Percentiles rank a stretch among this genome's conserved stretches.
phyloP scores from a whole-genome alignment of 2,113 vertebrate species.

The Rhineura floridana region DNA sequence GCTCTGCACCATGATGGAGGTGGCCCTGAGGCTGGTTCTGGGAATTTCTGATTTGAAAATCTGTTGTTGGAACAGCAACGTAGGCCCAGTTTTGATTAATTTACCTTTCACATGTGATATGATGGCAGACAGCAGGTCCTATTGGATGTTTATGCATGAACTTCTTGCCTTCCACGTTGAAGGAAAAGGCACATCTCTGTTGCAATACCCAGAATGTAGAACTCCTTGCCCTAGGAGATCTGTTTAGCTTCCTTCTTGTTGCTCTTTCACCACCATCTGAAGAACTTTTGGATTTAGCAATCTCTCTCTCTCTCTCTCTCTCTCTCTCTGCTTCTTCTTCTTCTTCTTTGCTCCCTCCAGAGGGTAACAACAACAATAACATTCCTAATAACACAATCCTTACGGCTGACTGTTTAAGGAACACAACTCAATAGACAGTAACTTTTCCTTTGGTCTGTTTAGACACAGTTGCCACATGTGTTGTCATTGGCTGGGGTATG shows the following conservation, averaged over 20 bases:
- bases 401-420: background rate
- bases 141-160: too few species aligned
- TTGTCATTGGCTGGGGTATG: too few species aligned
- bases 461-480: too few species aligned
- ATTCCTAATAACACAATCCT: too few species aligned
- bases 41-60: background rate
- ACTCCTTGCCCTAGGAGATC: background rate
- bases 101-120: too few species aligned
- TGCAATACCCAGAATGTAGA: background rate
- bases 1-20: background rate
- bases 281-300: background rate
- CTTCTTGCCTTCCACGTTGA: background rate
- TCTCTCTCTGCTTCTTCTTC: background rate
- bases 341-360: background rate
- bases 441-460: background rate
- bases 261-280: background rate
- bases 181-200: background rate
- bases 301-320: background rate
- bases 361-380: too few species aligned
- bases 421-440: background rate
- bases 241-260: background rate
- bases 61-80: background rate
- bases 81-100: background rate
- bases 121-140: too few species aligned
- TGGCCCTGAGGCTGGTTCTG: background rate